These are phyloP conservation scores for Muscina levida DNA, from an alignment of 2,888 invertebrate genomes.

Conservation along the genomic window DNA sequence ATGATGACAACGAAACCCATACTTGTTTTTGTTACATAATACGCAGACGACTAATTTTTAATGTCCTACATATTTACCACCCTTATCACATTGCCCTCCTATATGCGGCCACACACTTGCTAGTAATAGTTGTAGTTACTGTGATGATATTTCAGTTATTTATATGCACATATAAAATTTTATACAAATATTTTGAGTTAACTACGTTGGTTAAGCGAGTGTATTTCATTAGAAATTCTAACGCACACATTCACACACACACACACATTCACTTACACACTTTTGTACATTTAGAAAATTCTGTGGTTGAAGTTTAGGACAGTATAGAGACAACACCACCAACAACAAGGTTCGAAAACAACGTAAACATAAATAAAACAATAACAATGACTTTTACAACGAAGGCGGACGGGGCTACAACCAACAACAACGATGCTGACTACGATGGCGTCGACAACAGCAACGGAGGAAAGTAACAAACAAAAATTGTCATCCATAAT, in stretches of 20 bases:
- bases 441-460: not conserved
- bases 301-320: conserved; percentile 43
- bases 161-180: conserved; percentile 55
- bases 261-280: too few relatives aligned
- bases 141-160: conserved; percentile 54
- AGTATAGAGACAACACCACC: not conserved
- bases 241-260: not conserved
- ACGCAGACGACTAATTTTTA: too few relatives aligned
- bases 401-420: not conserved
- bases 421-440: not conserved
- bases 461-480: not conserved
- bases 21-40: too few relatives aligned
- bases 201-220: not conserved
- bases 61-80: too few relatives aligned
- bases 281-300: conserved; percentile 19
- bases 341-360: conserved; percentile 22
- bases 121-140: conserved; percentile 35
- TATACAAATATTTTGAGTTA: not conserved
- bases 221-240: conserved; percentile 8
- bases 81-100: not conserved
- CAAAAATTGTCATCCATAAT: conserved; percentile 51
- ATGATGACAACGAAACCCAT: too few relatives aligned
- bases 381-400: conserved; percentile 23
- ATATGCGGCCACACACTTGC: not conserved
- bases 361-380: conserved; percentile 37